These are phyloP conservation scores for Numenius arquata DNA, from an alignment of 2,113 vertebrate species.

Conservation along the genomic window DNA sequence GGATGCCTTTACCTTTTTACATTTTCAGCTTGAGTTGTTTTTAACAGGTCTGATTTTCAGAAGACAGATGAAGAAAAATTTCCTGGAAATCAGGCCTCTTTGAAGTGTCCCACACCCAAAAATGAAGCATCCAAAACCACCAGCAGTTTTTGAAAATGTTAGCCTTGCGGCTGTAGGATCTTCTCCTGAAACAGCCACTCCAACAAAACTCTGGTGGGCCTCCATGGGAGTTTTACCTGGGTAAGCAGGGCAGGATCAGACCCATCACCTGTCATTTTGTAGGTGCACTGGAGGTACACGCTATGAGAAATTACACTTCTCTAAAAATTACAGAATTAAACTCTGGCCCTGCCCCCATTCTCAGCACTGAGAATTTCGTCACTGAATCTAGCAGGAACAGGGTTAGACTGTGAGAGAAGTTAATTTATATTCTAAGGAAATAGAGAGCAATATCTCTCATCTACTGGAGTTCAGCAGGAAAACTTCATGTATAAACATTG, in stretches of 20 bases:
- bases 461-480: constrained; percentile 43
- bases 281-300: background rate
- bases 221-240: background rate
- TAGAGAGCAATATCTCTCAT: constrained; percentile 45
- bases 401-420: constrained; percentile 10
- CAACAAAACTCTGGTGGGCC: background rate
- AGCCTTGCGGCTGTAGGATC: background rate
- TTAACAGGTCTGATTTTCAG: constrained; percentile 8
- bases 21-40: background rate
- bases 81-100: background rate
- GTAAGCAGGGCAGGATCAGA: background rate
- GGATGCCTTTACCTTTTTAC: background rate
- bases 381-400: background rate
- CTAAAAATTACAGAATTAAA: background rate
- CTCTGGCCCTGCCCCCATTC: background rate
- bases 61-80: background rate
- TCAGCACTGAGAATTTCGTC: background rate
- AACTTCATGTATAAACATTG: constrained; percentile 59
- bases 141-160: background rate
- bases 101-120: background rate
- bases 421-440: constrained; percentile 64
- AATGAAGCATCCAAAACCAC: constrained; percentile 33
- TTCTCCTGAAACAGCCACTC: background rate
- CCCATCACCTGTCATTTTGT: background rate
- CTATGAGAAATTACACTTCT: background rate